A percentile compares a stretch with the other conserved stretches of the same genome.
These are phyloP conservation scores for Shargacucullia verbasci DNA, from an alignment of 2,888 invertebrate species.

Conservation along the genomic window DNA sequence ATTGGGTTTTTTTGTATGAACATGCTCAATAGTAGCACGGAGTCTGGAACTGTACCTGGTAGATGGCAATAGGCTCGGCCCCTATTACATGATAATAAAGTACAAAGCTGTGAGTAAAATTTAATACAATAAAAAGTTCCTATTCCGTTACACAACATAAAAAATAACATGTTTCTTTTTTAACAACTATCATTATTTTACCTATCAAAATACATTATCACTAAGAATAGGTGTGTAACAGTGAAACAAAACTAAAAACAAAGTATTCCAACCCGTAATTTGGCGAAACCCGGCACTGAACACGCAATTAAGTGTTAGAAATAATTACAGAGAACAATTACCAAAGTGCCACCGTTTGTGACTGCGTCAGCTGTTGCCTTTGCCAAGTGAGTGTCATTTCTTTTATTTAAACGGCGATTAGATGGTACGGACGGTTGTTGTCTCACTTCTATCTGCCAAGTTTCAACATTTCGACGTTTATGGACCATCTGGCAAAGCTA, in stretches of 20 bases:
- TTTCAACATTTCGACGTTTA: conserved; percentile 78
- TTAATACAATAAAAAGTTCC: too few species aligned
- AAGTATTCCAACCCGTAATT: conserved; percentile 65
- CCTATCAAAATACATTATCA: conserved; percentile 29
- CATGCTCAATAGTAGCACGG: too few species aligned
- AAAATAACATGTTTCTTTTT: background rate
- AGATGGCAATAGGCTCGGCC: too few species aligned
- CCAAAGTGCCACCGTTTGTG: conserved; percentile 67
- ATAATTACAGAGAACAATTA: conserved; percentile 76
- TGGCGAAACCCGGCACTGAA: conserved; percentile 64
- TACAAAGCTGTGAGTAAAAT: too few species aligned
- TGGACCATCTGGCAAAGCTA: conserved; percentile 72
- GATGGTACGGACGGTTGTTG: conserved; percentile 63
- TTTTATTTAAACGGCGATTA: conserved; percentile 66
- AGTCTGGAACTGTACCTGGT: too few species aligned
- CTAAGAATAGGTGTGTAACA: conserved; percentile 18
- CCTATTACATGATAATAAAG: too few species aligned
- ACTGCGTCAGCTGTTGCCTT: conserved; percentile 72
- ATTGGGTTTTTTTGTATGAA: too few species aligned
- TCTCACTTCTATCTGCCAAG: conserved; percentile 68
- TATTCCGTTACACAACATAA: background rate
- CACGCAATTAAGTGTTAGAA: conserved; percentile 72
- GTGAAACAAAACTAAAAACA: conserved; percentile 52
- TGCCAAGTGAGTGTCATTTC: conserved; percentile 69
- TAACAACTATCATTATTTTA: background rate